Evolutionary conservation across 2,797 vertebrate genomes (phyloP), one percentile per base, ranked within the genome.

Genomic region (Galagoides demidoff): DNA sequence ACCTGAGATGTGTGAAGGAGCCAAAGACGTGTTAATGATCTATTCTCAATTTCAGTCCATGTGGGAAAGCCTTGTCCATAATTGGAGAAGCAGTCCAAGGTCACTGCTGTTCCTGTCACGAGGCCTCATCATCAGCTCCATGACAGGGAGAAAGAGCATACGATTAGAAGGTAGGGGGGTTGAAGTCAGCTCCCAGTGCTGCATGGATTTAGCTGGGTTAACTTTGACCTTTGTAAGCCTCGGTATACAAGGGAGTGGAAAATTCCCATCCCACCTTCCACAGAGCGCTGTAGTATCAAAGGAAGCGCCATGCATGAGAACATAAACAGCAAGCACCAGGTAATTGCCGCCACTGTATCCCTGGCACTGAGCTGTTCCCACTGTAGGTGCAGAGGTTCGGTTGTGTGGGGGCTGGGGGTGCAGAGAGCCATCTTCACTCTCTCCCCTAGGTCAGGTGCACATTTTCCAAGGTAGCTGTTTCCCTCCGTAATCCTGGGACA

Each of bases 231-330:
- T 55, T 27, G 13, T 17, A 49, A 92, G 34, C 57, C 49, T 64
- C 39, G 1, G n/a, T 27, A 37, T 55, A 19, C 13, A 20, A 37
- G 12, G 82, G 29, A 45, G 63, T 23, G 27, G 20, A 39, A 19
- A 22, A 9, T 7, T 45, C 55, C 76, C 49, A 14, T 2, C 31
- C 64, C 0, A 6, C 20, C 92, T 39, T 22, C 17, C 61, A 43
- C 27, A 1, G 2, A 7, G 71, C 37, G 3, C 37, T 34, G 27
- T 8, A 14, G 52, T 11, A 49, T 37, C 27, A 57, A 29, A 29
- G 1, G 19, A 85, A 83, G 22, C 1, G 12, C 29, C 63, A 4
- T 0, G 2, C 10, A 1, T 1, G 43, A 39, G 34, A 25, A 13
- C 3, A 11, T 9, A 43, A 49, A 22, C 17, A 20, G 25, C 2